Conservation (phyloP, 2,113 vertebrate genomes). For the Mormyrus iriodes region DNA sequence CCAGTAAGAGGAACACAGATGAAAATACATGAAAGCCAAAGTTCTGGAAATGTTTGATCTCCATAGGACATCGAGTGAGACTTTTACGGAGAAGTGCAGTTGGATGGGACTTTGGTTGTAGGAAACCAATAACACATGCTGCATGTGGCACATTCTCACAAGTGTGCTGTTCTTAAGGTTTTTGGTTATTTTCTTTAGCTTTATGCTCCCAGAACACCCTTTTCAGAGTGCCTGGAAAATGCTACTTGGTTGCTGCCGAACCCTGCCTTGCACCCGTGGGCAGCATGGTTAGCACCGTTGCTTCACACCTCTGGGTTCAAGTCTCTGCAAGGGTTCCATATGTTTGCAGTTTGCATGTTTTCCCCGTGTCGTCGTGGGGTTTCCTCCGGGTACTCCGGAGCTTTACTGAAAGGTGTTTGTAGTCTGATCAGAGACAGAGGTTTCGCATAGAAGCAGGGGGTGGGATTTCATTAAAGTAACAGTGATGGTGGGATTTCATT, state of each 20-base stretch:
- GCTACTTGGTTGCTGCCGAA: background rate
- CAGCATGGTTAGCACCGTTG: no score
- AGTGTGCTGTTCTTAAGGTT: background rate
- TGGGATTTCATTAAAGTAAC: background rate
- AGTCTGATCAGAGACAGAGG: background rate
- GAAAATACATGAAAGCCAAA: background rate
- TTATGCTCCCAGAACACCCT: background rate
- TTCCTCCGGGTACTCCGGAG: no score
- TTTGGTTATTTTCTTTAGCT: background rate
- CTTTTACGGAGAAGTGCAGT: background rate
- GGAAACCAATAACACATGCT: background rate
- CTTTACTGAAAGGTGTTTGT: background rate
- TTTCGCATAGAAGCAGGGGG: background rate
- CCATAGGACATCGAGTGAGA: background rate
- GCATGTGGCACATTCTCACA: background rate
- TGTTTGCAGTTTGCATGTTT: no score
- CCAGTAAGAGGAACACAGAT: background rate
- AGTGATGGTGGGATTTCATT: background rate
- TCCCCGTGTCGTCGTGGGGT: no score
- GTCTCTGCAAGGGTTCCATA: no score
- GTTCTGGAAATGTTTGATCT: background rate
- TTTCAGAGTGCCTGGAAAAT: background rate
- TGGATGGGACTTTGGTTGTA: background rate
- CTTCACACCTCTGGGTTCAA: no score
- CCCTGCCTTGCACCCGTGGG: no score